Conservation (phyloP, 1,140 invertebrate genomes). For the Grapholita molesta region DNA sequence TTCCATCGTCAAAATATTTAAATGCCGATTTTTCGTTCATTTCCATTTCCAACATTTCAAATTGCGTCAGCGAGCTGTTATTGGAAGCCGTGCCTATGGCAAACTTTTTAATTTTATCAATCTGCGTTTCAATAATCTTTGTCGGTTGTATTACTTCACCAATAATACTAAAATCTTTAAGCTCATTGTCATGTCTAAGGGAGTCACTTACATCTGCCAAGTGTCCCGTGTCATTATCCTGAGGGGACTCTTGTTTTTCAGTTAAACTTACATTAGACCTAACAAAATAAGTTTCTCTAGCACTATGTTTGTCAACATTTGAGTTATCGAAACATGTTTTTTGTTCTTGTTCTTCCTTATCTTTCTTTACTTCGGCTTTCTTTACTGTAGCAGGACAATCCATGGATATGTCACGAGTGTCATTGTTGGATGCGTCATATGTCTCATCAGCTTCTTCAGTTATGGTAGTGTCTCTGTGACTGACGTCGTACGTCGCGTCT, state of each 20-base stretch:
- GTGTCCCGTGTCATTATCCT: not conserved
- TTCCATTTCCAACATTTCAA: constrained; percentile 57
- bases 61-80: constrained; percentile 52
- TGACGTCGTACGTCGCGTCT: constrained; percentile 1
- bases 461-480: constrained; percentile 5
- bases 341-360: not conserved
- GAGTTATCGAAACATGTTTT: too few relatives aligned
- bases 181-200: not conserved
- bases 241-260: not conserved
- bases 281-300: constrained; percentile 26
- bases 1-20: constrained; percentile 36
- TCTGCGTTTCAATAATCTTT: constrained; percentile 32
- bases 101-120: constrained; percentile 38
- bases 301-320: constrained; percentile 11
- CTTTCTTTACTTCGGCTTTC: not conserved
- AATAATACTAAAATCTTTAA: not conserved
- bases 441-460: not conserved
- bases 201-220: constrained; percentile 13
- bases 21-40: constrained; percentile 31
- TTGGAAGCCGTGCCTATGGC: constrained; percentile 31
- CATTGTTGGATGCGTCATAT: constrained; percentile 12
- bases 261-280: constrained; percentile 11
- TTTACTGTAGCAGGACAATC: constrained; percentile 9
- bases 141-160: not conserved
- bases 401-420: not conserved